Base-by-base conservation (phyloP, 2,797 vertebrate genomes). In the Hydrophis major region DNA sequence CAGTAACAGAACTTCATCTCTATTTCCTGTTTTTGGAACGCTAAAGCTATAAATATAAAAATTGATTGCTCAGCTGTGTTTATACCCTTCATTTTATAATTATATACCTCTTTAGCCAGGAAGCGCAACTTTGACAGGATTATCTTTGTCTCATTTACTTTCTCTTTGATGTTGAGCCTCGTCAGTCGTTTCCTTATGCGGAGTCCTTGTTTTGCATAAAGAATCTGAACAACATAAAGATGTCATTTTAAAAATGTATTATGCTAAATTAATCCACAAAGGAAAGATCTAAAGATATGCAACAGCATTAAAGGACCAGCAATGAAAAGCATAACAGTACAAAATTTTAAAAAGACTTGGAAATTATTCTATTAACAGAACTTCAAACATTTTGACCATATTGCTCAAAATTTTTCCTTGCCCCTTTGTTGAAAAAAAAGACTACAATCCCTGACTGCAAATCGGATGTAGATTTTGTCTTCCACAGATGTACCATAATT, bases 41-140 rank as follows among this genome's bases (percentile, higher is more conserved):
- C 37, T 22, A 42, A 42, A 22, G 18, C 18, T 78, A 78, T 22
- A 42, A 78, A 78, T 11, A 42, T 16, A 69, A 89, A 89, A 89
- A 27, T 10, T 25, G 59, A 60, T 12, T 42, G 88, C 42, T 60
- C n/a, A 86, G 61, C 57, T 50, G 18, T 47, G 32, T 32, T 88
- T 88, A 69, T 50, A 22, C 8, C 53, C 28, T 78, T 22, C 28
- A 25, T 6, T 87, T 4, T 88, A 16, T 16, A 28, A 4, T 55
- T 42, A 47, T 4, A 61, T 96, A 99, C 99, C 98, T 99, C 99
- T 97, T 98, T 97, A 92, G 98, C 97, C 94, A 99, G 88, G 37
- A 98, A 98, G 90, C 96, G 97, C 50, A 99, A 96, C 94, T 97
- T 99, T 94, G 96, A 96, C 61, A 99, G 96, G 69, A 99, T 96